Percentiles rank a stretch among this genome's conserved stretches.
phyloP scores from a whole-genome alignment of 2,797 vertebrate genomes.

The Gambusia yucatana region DNA sequence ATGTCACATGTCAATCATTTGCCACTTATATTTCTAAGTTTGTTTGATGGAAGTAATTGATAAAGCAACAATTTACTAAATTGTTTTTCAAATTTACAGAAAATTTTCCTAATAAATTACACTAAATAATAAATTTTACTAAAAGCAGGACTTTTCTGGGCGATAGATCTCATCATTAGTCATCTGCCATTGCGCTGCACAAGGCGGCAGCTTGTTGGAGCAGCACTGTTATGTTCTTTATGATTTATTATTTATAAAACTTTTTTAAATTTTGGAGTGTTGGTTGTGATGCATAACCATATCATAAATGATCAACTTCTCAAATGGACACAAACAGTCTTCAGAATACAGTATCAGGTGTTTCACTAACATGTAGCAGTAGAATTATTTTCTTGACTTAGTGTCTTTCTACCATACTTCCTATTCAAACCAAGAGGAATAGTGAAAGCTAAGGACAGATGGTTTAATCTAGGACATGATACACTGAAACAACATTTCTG shows the following conservation, averaged over 20 bases:
- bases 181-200: neutral
- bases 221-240: neutral
- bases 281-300: neutral
- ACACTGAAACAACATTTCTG: neutral
- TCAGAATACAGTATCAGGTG: neutral
- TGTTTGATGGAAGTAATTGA: neutral
- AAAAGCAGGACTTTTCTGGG: neutral
- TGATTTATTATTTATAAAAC: neutral
- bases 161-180: too few species aligned
- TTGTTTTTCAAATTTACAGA: neutral
- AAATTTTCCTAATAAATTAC: neutral
- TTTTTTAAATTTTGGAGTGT: neutral
- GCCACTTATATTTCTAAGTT: constrained; percentile 14
- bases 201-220: neutral
- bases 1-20: constrained; percentile 1
- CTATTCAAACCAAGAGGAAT: neutral
- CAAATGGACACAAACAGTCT: neutral
- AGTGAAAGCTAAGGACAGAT: neutral
- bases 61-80: neutral
- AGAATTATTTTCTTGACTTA: neutral
- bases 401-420: neutral
- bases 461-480: neutral
- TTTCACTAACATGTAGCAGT: neutral
- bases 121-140: neutral
- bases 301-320: neutral